These are phyloP conservation scores for Crepidodera aurea DNA, from an alignment of 2,888 invertebrate genomes.

Conservation along the genomic window DNA sequence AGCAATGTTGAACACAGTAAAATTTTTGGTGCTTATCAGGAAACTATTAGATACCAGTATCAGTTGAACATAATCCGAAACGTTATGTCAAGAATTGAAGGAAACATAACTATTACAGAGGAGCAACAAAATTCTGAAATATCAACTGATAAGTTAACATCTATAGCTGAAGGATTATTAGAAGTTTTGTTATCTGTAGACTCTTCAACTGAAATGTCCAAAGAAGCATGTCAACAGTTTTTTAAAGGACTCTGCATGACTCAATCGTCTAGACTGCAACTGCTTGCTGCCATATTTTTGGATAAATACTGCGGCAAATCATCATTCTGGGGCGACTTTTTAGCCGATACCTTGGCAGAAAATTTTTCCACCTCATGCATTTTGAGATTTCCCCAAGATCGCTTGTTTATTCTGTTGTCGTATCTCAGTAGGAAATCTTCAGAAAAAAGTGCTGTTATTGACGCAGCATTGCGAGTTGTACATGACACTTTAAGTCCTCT, in stretches of 20 bases:
- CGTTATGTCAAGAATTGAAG: conserved; percentile 78
- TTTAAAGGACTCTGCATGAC: conserved; percentile 79
- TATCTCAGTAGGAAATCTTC: conserved; percentile 85
- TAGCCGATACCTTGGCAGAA: conserved; percentile 81
- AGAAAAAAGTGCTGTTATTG: conserved; percentile 71
- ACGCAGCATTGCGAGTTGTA: conserved; percentile 69
- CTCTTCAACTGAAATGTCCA: conserved; percentile 52
- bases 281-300: conserved; percentile 79
- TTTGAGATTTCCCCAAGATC: conserved; percentile 84
- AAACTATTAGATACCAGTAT: conserved; percentile 87
- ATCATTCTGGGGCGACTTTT: conserved; percentile 88
- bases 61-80: conserved; percentile 86
- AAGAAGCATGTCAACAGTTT: conserved; percentile 68
- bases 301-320: conserved; percentile 65
- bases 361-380: conserved; percentile 83
- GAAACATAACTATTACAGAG: conserved; percentile 46
- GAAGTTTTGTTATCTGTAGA: conserved; percentile 74
- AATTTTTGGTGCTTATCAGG: conserved; percentile 67
- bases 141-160: conserved; percentile 84
- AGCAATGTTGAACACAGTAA: conserved; percentile 61
- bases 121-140: conserved; percentile 62
- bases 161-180: conserved; percentile 81
- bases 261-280: conserved; percentile 80
- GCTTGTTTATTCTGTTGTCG: conserved; percentile 86
- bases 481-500: conserved; percentile 66